These are phyloP conservation scores for Plumapathes pennacea DNA, from an alignment of 92 coral and sea anemone genomes.

Conservation along the genomic window DNA sequence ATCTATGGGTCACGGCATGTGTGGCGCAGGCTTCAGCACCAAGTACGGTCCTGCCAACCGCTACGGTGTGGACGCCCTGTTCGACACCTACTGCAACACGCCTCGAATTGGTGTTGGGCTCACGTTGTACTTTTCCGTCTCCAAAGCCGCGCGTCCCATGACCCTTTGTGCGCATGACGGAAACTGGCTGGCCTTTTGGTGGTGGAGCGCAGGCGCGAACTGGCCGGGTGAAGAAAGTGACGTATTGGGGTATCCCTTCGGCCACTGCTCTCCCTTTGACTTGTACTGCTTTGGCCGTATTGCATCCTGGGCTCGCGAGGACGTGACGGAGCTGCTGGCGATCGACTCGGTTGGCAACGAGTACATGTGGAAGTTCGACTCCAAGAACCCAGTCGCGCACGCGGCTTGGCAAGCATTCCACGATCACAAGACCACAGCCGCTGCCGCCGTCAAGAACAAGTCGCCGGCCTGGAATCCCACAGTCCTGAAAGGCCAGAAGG, in stretches of 20 bases:
- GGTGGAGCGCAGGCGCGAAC: conserved; percentile 66
- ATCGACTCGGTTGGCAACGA: conserved; percentile 66
- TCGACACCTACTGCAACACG: conserved; percentile 59
- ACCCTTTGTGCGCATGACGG: conserved; percentile 55
- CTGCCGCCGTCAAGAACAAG: conserved; percentile 31
- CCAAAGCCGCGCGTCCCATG: conserved; percentile 38
- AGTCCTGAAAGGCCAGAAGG: conserved; percentile 56
- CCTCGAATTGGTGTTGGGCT: conserved; percentile 57
- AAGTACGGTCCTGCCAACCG: conserved; percentile 45
- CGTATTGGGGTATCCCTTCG: conserved; percentile 54
- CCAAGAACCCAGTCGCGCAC: conserved; percentile 62
- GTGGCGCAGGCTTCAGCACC: conserved; percentile 37
- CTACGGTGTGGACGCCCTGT: conserved; percentile 59
- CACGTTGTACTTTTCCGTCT: conserved; percentile 41
- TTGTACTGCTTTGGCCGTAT: conserved; percentile 68
- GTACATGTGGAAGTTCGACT: conserved; percentile 59
- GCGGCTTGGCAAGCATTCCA: conserved; percentile 78
- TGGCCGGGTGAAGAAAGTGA: conserved; percentile 62
- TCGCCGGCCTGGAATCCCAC: conserved; percentile 53
- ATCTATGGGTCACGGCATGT: conserved; percentile 41
- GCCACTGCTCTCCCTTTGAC: conserved; percentile 59
- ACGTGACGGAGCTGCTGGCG: conserved; percentile 66
- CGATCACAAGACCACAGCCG: conserved; percentile 56
- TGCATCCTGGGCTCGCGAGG: conserved; percentile 74
- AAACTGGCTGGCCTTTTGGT: conserved; percentile 82